A percentile compares a stretch with the other conserved stretches of the same genome.
Conservation (phyloP, 2,888 invertebrate genomes). For the Clitarchus hookeri region DNA sequence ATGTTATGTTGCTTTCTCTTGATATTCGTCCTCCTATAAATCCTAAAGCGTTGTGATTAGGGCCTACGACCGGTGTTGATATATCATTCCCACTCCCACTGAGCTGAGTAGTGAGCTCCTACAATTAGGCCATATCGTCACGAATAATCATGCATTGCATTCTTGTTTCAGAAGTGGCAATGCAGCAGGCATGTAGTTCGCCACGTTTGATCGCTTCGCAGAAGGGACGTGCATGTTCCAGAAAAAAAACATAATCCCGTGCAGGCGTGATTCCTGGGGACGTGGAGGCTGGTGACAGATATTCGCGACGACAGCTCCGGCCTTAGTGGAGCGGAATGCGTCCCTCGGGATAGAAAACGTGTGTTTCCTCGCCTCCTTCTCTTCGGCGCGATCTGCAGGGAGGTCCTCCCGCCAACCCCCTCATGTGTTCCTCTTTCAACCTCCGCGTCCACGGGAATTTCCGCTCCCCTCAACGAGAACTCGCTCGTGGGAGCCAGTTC, state of each 20-base stretch:
- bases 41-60: too few species aligned
- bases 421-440: too few species aligned
- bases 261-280: not conserved
- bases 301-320: not conserved
- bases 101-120: too few species aligned
- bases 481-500: not conserved
- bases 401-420: not conserved
- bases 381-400: not conserved
- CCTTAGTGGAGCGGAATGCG: not conserved
- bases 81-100: too few species aligned
- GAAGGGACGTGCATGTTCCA: too few species aligned
- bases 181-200: not conserved
- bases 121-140: too few species aligned
- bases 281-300: not conserved
- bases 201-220: not conserved
- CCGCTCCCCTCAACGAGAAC: not conserved
- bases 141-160: too few species aligned
- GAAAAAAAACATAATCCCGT: too few species aligned
- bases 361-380: not conserved
- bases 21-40: too few species aligned
- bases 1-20: too few species aligned
- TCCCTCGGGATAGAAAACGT: not conserved
- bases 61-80: too few species aligned
- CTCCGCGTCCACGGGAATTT: not conserved
- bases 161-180: not conserved